phyloP scores from a whole-genome alignment of 2,113 vertebrate genomes.

The Zootoca vivipara region DNA sequence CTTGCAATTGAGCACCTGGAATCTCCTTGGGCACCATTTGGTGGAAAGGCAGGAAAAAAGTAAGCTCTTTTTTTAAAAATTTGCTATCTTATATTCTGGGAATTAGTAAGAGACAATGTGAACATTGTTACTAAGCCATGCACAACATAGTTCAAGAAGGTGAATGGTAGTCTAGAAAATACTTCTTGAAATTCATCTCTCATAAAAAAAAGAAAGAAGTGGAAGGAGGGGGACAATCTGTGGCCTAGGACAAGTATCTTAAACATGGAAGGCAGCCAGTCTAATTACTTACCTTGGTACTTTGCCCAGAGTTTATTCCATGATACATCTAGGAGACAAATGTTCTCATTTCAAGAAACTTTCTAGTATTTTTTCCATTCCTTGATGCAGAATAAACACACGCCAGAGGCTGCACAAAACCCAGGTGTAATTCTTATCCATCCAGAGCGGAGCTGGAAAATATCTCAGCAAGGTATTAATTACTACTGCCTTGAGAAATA shows the following conservation, averaged over 20 bases:
- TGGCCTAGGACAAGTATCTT: conserved; percentile 55
- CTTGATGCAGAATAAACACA: conserved; percentile 57
- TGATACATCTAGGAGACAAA: conserved; percentile 71
- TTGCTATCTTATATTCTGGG: background rate
- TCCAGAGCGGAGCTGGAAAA: conserved; percentile 55
- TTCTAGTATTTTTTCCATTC: conserved; percentile 63
- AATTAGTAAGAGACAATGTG: background rate
- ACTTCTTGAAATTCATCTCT: conserved; percentile 22
- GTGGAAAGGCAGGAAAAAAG: background rate
- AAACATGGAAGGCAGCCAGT: conserved; percentile 59
- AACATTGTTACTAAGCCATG: background rate
- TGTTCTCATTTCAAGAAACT: conserved; percentile 65
- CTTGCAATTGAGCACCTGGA: background rate
- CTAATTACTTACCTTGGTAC: conserved; percentile 72
- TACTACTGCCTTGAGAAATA: conserved; percentile 41
- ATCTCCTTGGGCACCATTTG: background rate
- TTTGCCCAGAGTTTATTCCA: conserved; percentile 65
- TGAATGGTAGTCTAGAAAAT: background rate
- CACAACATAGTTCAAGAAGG: background rate
- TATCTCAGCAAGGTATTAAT: conserved; percentile 50
- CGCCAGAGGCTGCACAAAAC: conserved; percentile 58
- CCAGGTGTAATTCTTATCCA: conserved; percentile 58
- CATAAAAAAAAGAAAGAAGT: conserved; percentile 39
- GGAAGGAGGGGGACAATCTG: conserved; percentile 27
- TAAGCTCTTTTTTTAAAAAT: background rate